Evolutionary conservation across 2,113 vertebrate genomes (phyloP).

Genomic region (Charina bottae): DNA sequence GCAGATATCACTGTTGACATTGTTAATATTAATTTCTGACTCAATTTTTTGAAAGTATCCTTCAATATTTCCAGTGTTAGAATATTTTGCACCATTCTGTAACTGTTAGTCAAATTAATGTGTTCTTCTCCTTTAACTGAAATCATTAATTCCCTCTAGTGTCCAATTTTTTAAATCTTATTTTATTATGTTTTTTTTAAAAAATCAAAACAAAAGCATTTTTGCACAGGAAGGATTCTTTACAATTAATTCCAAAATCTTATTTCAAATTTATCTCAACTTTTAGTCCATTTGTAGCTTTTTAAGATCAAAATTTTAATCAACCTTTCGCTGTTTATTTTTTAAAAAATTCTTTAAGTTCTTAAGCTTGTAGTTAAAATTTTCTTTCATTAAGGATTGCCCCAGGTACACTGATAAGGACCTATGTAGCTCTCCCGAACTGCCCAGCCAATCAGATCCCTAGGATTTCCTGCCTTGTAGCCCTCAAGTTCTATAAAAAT

Average conservation of each 20-base stretch:
- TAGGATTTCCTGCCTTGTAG: no score
- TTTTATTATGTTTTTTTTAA: background rate
- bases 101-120: background rate
- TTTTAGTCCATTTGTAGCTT: background rate
- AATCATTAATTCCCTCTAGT: background rate
- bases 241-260: background rate
- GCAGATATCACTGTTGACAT: background rate
- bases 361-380: background rate
- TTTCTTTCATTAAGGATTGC: background rate
- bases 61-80: background rate
- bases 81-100: background rate
- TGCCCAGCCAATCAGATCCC: no score
- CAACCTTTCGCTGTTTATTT: background rate
- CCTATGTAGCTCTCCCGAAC: no score
- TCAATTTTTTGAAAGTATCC: background rate
- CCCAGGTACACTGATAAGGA: no score
- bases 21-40: background rate
- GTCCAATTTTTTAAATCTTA: background rate
- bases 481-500: no score
- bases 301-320: background rate
- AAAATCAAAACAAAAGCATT: background rate
- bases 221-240: background rate
- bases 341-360: background rate
- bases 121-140: background rate
- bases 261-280: background rate